These are phyloP conservation scores for rat (Rattus norvegicus) DNA, from an alignment of 2,113 vertebrate species.

Conservation along the genomic window DNA sequence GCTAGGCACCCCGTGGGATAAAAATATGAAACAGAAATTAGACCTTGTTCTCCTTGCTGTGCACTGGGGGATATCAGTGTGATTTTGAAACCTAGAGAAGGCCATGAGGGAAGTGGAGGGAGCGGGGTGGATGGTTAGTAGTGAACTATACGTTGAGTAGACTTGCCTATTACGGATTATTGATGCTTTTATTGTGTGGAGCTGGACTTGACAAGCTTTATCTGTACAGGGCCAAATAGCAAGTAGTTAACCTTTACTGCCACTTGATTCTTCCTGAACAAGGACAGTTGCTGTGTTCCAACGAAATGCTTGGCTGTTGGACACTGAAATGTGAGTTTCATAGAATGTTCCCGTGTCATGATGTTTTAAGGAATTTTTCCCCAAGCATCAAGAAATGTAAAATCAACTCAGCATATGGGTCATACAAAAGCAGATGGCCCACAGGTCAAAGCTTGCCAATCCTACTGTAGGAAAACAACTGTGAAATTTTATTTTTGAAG, in stretches of 20 bases:
- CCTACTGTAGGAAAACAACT: not conserved
- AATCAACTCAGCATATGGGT: not conserved
- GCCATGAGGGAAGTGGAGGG: not conserved
- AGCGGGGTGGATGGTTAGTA: not conserved
- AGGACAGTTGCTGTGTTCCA: not conserved
- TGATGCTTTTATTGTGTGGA: not conserved
- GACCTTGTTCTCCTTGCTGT: not conserved
- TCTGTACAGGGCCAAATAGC: not conserved
- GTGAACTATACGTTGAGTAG: not conserved
- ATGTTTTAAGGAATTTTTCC: not conserved
- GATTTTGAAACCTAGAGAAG: not conserved
- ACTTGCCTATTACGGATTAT: not conserved
- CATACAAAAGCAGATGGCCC: slow-evolving; percentile 17
- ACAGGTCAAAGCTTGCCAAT: not conserved
- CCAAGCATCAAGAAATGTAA: not conserved
- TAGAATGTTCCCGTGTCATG: slow-evolving; percentile 29
- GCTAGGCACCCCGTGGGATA: slow-evolving; percentile 47
- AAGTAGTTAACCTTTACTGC: slow-evolving; percentile 29
- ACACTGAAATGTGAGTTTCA: slow-evolving; percentile 3
- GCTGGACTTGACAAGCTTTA: not conserved
- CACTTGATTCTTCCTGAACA: slow-evolving; percentile 28
- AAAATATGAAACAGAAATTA: slow-evolving; percentile 21
- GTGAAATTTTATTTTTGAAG: slow-evolving; percentile 20
- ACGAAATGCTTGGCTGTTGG: not conserved
- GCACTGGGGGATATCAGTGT: not conserved